Base-by-base conservation (phyloP, 2,113 vertebrate genomes). In the Piaya cayana region DNA sequence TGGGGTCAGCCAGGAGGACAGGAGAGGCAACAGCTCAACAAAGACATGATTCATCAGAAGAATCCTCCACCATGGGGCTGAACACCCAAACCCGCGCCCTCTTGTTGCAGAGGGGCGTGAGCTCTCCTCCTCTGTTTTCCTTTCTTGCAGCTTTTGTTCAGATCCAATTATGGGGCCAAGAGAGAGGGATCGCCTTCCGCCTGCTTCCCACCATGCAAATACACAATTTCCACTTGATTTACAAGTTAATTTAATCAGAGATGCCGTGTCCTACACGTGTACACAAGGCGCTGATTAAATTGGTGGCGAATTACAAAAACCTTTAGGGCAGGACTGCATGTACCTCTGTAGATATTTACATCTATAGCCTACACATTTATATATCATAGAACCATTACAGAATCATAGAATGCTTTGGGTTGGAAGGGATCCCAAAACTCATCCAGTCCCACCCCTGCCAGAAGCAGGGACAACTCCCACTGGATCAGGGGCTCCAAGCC, bases 171-270 rank as follows among this genome's bases (percentile, higher is more conserved):
- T 1, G 1, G 26, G 56, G 49, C 65, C 1, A 4, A 65, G 68
- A 67, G 81, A 88, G 79, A 86, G 50, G 45, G 37, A 76, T 81
- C 34, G 4, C 75, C 84, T 88, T n/a, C 88, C 1, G 4, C 0
- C 5, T 1, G 4, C 71, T 56, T 86, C 90, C 78, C 85, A 20
- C 60, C 30, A 1, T 36, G 93, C 85, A 89, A 93, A 94, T 12
- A 43, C 37, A 17, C 55, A 3, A 39, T 89, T 95, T 89, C 67
- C 82, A 64, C 92, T 80, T 92, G 95, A 97, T 96, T 97, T 96
- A 89, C 94, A 93, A 94, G 90, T 82, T 91, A 92, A 97, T 96
- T 95, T 85, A 91, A 95, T 94, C 90, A 83, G 88, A 91, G 75
- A 63, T 59, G 3, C 81, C 16, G 3, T 81, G 95, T 90, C 88